A percentile compares a stretch with the other conserved stretches of the same genome.
phyloP scores from a whole-genome alignment of 1,140 invertebrate species.

The Drosophila insularis region DNA sequence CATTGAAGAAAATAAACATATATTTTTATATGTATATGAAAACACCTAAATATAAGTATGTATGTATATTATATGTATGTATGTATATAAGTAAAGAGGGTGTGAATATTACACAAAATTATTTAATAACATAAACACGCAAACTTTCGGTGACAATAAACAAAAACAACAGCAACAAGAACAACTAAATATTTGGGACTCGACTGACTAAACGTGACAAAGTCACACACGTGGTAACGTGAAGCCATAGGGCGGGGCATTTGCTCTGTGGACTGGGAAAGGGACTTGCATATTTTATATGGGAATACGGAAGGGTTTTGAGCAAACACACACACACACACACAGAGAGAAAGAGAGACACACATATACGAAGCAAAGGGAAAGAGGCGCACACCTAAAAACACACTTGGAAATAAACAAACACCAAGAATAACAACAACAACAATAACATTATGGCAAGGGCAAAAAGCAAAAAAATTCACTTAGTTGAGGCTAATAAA shows the following conservation, averaged over 20 bases:
- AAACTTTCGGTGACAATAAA: conserved; percentile 56
- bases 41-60: not conserved
- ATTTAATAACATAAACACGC: conserved; percentile 71
- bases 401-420: conserved; percentile 10
- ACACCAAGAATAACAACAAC: conserved; percentile 38
- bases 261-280: not conserved
- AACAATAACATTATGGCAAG: conserved; percentile 41
- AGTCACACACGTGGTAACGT: conserved; percentile 10
- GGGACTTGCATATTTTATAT: conserved; percentile 45
- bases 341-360: conserved; percentile 1
- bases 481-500: conserved; percentile 74
- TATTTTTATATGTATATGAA: not conserved
- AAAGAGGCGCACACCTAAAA: conserved; percentile 14
- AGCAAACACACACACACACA: conserved; percentile 22
- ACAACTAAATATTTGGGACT: conserved; percentile 9
- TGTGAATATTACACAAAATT: conserved; percentile 68
- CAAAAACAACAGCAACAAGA: conserved; percentile 46
- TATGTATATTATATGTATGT: conserved; percentile 5
- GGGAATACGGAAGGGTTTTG: conserved; percentile 47
- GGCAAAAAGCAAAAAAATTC: conserved; percentile 63
- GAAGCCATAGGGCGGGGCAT: not conserved
- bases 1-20: not conserved
- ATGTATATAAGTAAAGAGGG: conserved; percentile 33
- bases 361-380: not conserved
- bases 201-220: conserved; percentile 14